phyloP scores from a whole-genome alignment of 2,113 vertebrate species.

The Tor tambroides region DNA sequence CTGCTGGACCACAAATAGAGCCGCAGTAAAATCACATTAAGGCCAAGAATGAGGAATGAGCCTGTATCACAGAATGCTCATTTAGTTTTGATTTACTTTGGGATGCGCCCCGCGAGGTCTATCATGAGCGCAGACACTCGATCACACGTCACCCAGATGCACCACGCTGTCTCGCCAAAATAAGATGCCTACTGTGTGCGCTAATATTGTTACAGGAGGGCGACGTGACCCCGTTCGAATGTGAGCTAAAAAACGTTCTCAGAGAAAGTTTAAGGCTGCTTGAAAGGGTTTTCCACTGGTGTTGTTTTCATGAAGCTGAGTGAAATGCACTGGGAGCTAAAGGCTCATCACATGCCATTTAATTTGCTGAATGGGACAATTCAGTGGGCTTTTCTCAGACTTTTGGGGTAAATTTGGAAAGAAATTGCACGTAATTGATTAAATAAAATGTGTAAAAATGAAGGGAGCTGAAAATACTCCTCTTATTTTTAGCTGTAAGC shows the following conservation, averaged over 20 bases:
- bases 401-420: background rate
- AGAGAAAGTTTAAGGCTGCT: background rate
- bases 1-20: slow-evolving; percentile 46
- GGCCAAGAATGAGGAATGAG: slow-evolving; percentile 53
- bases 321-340: background rate
- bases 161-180: slow-evolving; percentile 37
- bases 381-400: background rate
- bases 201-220: slow-evolving; percentile 28
- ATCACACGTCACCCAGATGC: slow-evolving; percentile 45
- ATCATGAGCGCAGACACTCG: slow-evolving; percentile 1
- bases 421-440: background rate
- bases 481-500: background rate
- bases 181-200: slow-evolving; percentile 48
- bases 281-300: background rate
- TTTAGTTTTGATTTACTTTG: slow-evolving; percentile 55
- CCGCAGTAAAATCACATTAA: slow-evolving; percentile 53
- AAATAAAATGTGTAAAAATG: background rate
- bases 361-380: background rate
- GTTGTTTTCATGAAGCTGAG: background rate
- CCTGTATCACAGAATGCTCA: slow-evolving; percentile 32
- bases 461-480: background rate
- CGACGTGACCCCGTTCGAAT: background rate
- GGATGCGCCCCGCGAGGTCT: slow-evolving; percentile 39
- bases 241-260: background rate
- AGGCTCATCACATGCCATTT: background rate